Evolutionary conservation across 2,888 invertebrate genomes (phyloP).

Genomic region (Chrysotoxum bicinctum): DNA sequence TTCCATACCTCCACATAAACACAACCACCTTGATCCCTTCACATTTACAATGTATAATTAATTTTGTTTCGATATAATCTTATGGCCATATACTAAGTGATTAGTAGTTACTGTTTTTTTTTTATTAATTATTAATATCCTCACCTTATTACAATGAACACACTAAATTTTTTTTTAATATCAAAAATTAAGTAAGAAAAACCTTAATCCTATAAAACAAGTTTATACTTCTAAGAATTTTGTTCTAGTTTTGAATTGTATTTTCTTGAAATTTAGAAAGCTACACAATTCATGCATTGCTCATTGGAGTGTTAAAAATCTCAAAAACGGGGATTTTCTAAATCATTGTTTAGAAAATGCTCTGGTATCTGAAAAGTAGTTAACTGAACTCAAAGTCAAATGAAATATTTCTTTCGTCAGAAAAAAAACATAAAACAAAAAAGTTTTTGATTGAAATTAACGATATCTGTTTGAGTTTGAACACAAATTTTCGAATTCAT

Average conservation of each 20-base stretch:
- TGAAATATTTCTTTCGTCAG: background rate
- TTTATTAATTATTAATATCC: background rate
- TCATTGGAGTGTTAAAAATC: conserved; percentile 51
- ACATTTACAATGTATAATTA: conserved; percentile 14
- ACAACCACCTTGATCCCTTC: background rate
- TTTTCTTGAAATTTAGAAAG: conserved; percentile 3
- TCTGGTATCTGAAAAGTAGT: background rate
- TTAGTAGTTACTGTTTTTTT: conserved; percentile 45
- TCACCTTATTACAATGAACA: conserved; percentile 55
- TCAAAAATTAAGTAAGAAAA: background rate
- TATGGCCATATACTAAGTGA: conserved; percentile 66
- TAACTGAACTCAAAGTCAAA: background rate
- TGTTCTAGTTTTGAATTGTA: conserved; percentile 6
- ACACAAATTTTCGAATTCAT: background rate
- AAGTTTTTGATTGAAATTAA: background rate
- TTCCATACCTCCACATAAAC: background rate
- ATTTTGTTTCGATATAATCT: conserved; percentile 15
- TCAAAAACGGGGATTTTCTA: background rate
- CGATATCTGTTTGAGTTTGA: background rate
- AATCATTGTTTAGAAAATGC: background rate
- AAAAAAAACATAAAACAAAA: background rate
- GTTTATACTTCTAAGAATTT: conserved; percentile 29
- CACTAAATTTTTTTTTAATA: conserved; percentile 11
- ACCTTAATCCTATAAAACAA: background rate
- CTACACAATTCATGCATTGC: conserved; percentile 39